phyloP scores from a whole-genome alignment of 2,113 vertebrate genomes.

The Rhineura floridana region DNA sequence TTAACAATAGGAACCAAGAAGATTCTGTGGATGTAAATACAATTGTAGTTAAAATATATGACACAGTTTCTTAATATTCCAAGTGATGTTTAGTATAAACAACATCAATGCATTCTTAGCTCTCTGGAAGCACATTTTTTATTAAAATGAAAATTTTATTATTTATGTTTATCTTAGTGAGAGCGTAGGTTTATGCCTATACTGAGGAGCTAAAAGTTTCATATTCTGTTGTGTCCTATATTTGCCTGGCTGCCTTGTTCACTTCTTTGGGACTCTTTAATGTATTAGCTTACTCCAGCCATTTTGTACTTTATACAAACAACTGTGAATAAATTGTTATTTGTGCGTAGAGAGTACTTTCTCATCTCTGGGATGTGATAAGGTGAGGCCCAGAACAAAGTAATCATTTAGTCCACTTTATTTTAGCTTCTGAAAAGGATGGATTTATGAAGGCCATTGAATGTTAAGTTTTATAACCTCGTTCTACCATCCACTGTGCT shows the following conservation, averaged over 20 bases:
- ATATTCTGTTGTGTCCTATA: conserved; percentile 52
- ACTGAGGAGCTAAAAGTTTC: conserved; percentile 48
- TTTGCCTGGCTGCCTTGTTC: conserved; percentile 50
- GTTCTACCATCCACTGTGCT: not conserved
- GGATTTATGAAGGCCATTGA: not conserved
- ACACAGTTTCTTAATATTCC: conserved; percentile 53
- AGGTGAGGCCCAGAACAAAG: conserved; percentile 33
- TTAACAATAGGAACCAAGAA: conserved; percentile 64
- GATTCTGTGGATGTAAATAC: conserved; percentile 58
- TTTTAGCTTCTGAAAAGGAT: conserved; percentile 7
- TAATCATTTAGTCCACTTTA: not conserved
- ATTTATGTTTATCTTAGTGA: conserved; percentile 54
- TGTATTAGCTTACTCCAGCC: conserved; percentile 50
- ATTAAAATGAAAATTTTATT: conserved; percentile 61
- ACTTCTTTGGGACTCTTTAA: conserved; percentile 51
- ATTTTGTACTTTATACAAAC: conserved; percentile 51
- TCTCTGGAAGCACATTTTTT: conserved; percentile 57
- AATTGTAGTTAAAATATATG: conserved; percentile 60
- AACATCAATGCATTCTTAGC: conserved; percentile 65
- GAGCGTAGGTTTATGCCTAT: conserved; percentile 43
- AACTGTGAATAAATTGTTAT: conserved; percentile 47
- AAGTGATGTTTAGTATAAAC: conserved; percentile 42
- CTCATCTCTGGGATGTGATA: conserved; percentile 12
- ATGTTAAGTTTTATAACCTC: not conserved
- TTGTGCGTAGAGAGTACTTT: conserved; percentile 45